phyloP scores from a whole-genome alignment of 2,113 vertebrate genomes.

The Etia nguti region DNA sequence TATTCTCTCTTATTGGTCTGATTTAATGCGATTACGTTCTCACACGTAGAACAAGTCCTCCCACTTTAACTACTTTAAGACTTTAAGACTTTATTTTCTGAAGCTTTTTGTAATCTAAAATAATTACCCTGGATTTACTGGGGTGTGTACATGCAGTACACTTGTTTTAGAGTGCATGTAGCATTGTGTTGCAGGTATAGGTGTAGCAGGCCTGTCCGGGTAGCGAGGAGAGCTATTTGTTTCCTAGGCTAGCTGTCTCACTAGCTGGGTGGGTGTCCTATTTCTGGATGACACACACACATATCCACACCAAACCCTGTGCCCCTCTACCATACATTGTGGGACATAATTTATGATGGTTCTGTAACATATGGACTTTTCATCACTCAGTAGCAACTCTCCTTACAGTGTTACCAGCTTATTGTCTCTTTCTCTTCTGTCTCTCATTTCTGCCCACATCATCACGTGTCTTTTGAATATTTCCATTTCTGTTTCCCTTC shows the following conservation, averaged over 20 bases:
- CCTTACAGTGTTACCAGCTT: constrained; percentile 34
- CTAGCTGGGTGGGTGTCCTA: constrained; percentile 67
- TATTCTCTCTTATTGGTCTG: background rate
- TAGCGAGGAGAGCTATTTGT: constrained; percentile 57
- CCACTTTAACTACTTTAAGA: background rate
- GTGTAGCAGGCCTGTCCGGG: constrained; percentile 44
- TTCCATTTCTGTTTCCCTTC: background rate
- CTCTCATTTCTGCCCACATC: background rate
- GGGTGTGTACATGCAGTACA: background rate
- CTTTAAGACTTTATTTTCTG: background rate
- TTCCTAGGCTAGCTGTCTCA: constrained; percentile 60
- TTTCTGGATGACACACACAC: constrained; percentile 67
- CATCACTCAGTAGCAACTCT: constrained; percentile 69
- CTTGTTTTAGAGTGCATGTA: background rate
- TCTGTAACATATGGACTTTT: constrained; percentile 70
- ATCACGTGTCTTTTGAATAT: background rate
- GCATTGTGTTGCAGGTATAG: background rate
- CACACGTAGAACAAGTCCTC: background rate
- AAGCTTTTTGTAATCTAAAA: background rate
- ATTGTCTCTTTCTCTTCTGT: background rate
- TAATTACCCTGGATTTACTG: background rate
- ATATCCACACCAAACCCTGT: constrained; percentile 35
- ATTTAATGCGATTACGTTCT: background rate
- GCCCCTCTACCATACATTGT: constrained; percentile 58
- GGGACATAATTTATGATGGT: constrained; percentile 70